Evolutionary conservation across 2,113 vertebrate genomes (phyloP).

Genomic region (Caloenas nicobarica): DNA sequence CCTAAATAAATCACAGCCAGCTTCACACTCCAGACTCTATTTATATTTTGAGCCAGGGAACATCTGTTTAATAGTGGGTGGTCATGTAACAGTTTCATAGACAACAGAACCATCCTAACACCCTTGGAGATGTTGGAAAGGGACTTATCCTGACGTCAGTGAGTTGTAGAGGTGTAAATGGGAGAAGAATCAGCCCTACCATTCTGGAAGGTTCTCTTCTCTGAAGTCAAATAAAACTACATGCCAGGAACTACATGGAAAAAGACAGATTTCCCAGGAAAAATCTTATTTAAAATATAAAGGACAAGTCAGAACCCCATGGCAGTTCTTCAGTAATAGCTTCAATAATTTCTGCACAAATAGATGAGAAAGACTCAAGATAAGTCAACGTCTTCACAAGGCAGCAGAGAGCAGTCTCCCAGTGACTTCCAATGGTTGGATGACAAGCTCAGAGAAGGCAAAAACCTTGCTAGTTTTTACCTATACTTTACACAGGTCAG

Average conservation of each 20-base stretch:
- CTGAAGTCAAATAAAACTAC: background rate
- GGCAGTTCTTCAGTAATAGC: background rate
- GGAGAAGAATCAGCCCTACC: background rate
- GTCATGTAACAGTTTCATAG: conserved; percentile 56
- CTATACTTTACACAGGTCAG: background rate
- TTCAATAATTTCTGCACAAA: background rate
- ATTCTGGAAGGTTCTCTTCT: background rate
- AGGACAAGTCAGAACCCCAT: background rate
- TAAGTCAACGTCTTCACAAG: background rate
- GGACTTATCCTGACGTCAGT: background rate
- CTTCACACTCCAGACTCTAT: conserved; percentile 49
- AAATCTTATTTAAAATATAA: background rate
- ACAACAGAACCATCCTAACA: conserved; percentile 9
- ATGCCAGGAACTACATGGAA: background rate
- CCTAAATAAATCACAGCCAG: conserved; percentile 67
- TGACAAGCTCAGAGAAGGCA: background rate
- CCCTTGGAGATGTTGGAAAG: conserved; percentile 6
- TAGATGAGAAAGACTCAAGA: background rate
- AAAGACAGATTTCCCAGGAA: background rate
- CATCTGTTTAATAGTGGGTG: conserved; percentile 69
- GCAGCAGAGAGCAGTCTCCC: background rate
- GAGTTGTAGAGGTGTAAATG: background rate
- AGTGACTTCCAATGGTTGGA: background rate
- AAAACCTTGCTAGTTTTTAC: background rate
- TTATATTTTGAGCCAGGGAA: conserved; percentile 62